A percentile compares a stretch with the other conserved stretches of the same genome.
Conservation (phyloP, 1,140 invertebrate species). For the Diorhabda carinulata region DNA sequence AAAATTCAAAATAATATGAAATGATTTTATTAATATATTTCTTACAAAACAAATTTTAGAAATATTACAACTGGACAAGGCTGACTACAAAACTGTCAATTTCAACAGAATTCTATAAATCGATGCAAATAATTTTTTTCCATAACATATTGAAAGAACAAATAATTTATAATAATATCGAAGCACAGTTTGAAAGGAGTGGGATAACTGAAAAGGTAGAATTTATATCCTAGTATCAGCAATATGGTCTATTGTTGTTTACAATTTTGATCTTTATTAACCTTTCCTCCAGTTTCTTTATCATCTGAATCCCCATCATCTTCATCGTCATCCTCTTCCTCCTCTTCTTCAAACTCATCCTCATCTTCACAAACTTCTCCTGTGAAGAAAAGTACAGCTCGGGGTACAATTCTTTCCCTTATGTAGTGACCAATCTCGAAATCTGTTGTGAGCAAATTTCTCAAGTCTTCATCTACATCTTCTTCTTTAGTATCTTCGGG, state of each 20-base stretch:
- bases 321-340: slow-evolving; percentile 50
- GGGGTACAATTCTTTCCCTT: slow-evolving; percentile 86
- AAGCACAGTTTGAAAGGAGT: neutral
- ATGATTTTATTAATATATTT: slow-evolving; percentile 11
- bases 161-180: neutral
- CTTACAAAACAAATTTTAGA: slow-evolving; percentile 20
- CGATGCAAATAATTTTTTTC: slow-evolving; percentile 4
- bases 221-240: slow-evolving; percentile 11
- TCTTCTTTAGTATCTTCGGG: slow-evolving; percentile 58
- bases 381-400: slow-evolving; percentile 91
- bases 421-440: slow-evolving; percentile 99
- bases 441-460: slow-evolving; percentile 77
- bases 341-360: slow-evolving; percentile 66
- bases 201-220: neutral
- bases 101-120: neutral
- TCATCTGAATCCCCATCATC: slow-evolving; percentile 42
- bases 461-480: slow-evolving; percentile 70
- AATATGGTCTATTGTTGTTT: slow-evolving; percentile 38
- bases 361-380: slow-evolving; percentile 79
- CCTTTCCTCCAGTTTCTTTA: slow-evolving; percentile 16
- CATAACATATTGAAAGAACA: slow-evolving; percentile 7
- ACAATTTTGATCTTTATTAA: slow-evolving; percentile 36
- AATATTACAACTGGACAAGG: slow-evolving; percentile 6
- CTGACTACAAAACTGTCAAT: neutral
- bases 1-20: slow-evolving; percentile 12